phyloP scores from a whole-genome alignment of 2,113 vertebrate genomes.

The Ceuthmochares aereus region DNA sequence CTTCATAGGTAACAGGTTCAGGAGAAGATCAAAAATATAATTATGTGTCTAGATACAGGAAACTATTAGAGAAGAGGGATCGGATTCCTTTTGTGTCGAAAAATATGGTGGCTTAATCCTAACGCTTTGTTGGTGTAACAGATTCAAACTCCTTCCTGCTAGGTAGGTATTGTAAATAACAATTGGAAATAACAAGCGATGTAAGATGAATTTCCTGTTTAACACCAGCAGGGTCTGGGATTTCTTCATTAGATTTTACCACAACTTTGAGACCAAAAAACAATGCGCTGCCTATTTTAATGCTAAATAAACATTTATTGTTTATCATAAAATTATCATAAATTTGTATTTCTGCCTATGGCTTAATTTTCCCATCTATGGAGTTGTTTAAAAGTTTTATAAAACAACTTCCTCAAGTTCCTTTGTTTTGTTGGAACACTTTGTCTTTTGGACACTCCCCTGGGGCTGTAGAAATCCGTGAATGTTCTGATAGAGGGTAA shows the following conservation, averaged over 20 bases:
- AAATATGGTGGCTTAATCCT: not conserved
- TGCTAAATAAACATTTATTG: not conserved
- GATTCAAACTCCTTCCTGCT: not conserved
- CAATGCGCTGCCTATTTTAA: not conserved
- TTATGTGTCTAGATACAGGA: not conserved
- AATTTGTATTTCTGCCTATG: not conserved
- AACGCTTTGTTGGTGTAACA: not conserved
- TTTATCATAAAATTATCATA: not conserved
- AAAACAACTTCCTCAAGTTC: not conserved
- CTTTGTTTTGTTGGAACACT: not conserved
- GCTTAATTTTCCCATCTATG: not conserved
- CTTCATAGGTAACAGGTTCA: not conserved
- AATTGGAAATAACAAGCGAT: not conserved
- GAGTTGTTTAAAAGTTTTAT: not conserved
- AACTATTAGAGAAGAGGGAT: not conserved
- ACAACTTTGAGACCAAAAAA: not conserved
- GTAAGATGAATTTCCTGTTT: not conserved
- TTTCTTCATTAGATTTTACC: not conserved
- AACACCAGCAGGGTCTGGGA: not conserved
- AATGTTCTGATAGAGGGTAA: not conserved
- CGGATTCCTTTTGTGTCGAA: not conserved
- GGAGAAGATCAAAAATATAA: not conserved
- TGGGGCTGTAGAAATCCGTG: not conserved
- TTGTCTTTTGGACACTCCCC: not conserved
- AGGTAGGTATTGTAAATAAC: not conserved